These are phyloP conservation scores for Laodelphax striatellus DNA, from an alignment of 1,140 invertebrate species.

Conservation along the genomic window DNA sequence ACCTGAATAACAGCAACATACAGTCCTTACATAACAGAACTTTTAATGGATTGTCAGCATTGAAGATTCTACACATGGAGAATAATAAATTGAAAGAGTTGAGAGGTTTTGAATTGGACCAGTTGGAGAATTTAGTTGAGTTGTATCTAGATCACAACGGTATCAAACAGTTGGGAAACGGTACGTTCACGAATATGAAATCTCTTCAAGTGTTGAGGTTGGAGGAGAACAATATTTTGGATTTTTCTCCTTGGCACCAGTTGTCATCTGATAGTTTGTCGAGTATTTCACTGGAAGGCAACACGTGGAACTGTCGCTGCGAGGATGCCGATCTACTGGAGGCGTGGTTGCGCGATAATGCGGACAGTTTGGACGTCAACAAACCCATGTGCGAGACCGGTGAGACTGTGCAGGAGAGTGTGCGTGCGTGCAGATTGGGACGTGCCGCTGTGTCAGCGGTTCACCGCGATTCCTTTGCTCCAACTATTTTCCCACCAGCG, in stretches of 20 bases:
- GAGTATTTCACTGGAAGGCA: conserved; percentile 50
- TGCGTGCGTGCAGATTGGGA: conserved; percentile 46
- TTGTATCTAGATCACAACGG: conserved; percentile 40
- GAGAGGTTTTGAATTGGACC: conserved; percentile 40
- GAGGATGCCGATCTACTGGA: conserved; percentile 48
- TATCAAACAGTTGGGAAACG: conserved; percentile 33
- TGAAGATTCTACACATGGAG: conserved; percentile 38
- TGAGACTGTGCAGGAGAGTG: conserved; percentile 42
- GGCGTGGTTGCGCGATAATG: conserved; percentile 48
- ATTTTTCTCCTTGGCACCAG: conserved; percentile 45
- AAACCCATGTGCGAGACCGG: conserved; percentile 43
- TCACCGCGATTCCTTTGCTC: conserved; percentile 43
- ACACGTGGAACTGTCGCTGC: conserved; percentile 64
- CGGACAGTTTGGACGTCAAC: conserved; percentile 39
- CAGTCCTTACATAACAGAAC: conserved; percentile 39
- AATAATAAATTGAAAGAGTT: conserved; percentile 36
- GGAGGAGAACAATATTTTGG: conserved; percentile 37
- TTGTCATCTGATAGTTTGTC: conserved; percentile 39
- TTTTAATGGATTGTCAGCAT: conserved; percentile 39
- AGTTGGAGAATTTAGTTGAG: conserved; percentile 34
- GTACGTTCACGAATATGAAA: conserved; percentile 35
- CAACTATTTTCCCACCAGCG: conserved; percentile 39
- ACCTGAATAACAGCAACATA: conserved; percentile 37
- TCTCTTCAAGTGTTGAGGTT: conserved; percentile 35
- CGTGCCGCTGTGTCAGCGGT: conserved; percentile 46